These are phyloP conservation scores for Polyploca ridens DNA, from an alignment of 2,888 invertebrate species.

Conservation along the genomic window DNA sequence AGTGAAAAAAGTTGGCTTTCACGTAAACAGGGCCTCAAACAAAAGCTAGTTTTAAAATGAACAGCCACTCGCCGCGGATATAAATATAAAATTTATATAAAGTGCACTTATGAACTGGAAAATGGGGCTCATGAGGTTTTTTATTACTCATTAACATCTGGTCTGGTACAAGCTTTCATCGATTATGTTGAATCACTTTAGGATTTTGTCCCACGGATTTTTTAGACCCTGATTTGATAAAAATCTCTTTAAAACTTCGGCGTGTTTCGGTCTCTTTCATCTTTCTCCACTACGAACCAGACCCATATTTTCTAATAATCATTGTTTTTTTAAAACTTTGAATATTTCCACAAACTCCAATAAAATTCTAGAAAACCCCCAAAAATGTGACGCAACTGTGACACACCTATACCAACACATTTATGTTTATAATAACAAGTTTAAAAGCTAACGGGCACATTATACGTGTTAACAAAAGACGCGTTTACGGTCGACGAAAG, in stretches of 20 bases:
- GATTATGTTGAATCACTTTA: too few relatives aligned
- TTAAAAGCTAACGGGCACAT: slow-evolving; percentile 63
- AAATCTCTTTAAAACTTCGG: too few relatives aligned
- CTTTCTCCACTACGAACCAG: too few relatives aligned
- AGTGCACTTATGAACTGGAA: neutral
- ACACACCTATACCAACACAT: slow-evolving; percentile 19
- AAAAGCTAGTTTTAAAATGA: neutral
- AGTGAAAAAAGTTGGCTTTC: too few relatives aligned
- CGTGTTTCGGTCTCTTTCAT: too few relatives aligned
- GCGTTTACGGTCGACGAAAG: slow-evolving; percentile 71
- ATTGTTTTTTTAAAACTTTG: too few relatives aligned
- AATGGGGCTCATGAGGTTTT: neutral
- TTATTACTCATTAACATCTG: neutral
- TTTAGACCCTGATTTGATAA: too few relatives aligned
- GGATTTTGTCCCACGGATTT: too few relatives aligned
- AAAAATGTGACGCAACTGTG: neutral
- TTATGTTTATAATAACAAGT: slow-evolving; percentile 43
- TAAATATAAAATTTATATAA: too few relatives aligned
- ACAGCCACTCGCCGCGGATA: too few relatives aligned
- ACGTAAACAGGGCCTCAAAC: too few relatives aligned
- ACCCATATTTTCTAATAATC: too few relatives aligned
- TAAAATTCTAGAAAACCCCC: neutral
- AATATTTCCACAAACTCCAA: neutral
- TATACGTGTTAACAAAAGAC: slow-evolving; percentile 75
- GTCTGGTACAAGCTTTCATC: neutral